These are phyloP conservation scores for Indicator indicator DNA, from an alignment of 2,113 vertebrate species.

Conservation along the genomic window DNA sequence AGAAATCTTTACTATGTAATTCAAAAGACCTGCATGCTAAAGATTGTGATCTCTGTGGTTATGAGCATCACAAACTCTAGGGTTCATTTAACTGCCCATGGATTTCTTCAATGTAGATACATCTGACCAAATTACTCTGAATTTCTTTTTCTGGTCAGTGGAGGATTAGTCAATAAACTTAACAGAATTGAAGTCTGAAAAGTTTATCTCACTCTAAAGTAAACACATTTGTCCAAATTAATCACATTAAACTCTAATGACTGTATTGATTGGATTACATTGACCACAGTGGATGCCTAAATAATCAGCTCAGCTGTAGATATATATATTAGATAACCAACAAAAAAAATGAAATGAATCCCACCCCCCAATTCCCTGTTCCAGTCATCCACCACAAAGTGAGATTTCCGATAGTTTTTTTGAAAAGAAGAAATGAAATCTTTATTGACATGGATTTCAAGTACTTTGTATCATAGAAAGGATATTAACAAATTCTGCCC, in stretches of 20 bases:
- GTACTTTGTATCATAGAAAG: background rate
- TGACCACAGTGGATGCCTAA: background rate
- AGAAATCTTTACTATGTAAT: background rate
- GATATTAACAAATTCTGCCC: background rate
- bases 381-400: background rate
- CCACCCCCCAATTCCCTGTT: background rate
- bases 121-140: constrained; percentile 18
- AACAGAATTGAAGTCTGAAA: background rate
- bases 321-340: background rate
- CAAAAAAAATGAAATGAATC: background rate
- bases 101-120: background rate
- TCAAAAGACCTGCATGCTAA: background rate
- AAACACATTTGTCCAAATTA: constrained; percentile 49
- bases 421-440: background rate
- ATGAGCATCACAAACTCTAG: background rate
- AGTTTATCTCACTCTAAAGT: constrained; percentile 13
- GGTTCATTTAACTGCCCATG: constrained; percentile 7
- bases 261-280: constrained; percentile 12
- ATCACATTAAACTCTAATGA: constrained; percentile 30
- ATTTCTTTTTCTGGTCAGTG: background rate
- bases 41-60: background rate
- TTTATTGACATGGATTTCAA: background rate
- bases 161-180: constrained; percentile 8
- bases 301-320: background rate
- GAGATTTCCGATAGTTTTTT: background rate